Evolutionary conservation across 2,888 invertebrate genomes (phyloP), one percentile per base, ranked within the genome.

Genomic region (Pyrgus malvae): DNA sequence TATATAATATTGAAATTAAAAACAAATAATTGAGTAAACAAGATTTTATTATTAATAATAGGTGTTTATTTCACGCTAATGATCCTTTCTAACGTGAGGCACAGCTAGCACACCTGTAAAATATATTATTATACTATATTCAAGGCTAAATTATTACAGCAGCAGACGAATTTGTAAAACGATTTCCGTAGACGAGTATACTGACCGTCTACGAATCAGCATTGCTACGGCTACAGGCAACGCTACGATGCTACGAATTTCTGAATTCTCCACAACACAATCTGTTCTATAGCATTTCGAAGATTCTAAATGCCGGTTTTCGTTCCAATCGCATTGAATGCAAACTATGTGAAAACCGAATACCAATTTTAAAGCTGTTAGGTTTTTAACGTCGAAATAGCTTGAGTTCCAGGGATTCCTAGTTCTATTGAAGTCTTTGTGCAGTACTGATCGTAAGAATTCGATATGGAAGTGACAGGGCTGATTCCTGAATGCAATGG

Each of bases 391-490:
- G 56, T 60, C 60, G 62, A 64, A 57, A 55, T 48, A 54, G 60
- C 54, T 60, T 56, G 53, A 27, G 35, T 51, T 51, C 55, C 65
- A 63, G 67, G 45, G 45, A 45, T 53, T 45, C 51, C 35, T 16
- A 25, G 51, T 51, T 37, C 44, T n/a, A 51, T 51, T 51, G 35
- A 49, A 57, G 58, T 53, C 74, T 78, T 77, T 78, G 73, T 70
- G 65, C 60, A 57, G 63, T 68, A 64, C 66, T 72, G 67, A 73
- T 71, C 74, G 72, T 73, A 72, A 76, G 74, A 76, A 79, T 76
- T 72, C 77, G 76, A 80, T 80, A 79, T 71, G 67, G 71, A 75
- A 66, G 66, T 50, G 64, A 48, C 61, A 64, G 65, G 61, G 11
- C 44, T 29, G 53, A 38, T 53, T 45, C 25, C 58, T 55, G 59